Percentiles rank a stretch among this genome's conserved stretches.
These are phyloP conservation scores for Lophura nycthemera DNA, from an alignment of 2,113 vertebrate species.

Conservation along the genomic window DNA sequence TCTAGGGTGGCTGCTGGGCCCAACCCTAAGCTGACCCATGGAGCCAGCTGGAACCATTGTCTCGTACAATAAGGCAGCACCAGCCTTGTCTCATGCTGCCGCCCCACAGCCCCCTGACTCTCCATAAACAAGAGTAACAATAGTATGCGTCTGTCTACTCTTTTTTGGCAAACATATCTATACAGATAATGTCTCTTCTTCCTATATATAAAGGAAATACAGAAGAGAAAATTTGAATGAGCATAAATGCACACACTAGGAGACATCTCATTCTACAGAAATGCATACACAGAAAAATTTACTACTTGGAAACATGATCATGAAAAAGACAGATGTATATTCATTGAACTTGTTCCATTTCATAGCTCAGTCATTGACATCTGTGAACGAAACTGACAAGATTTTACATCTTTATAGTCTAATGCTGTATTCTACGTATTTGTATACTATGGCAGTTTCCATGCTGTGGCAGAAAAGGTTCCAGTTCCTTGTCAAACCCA, in stretches of 20 bases:
- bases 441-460: neutral
- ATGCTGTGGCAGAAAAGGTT: neutral
- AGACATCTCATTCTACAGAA: neutral
- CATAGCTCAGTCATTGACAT: neutral
- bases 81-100: rapidly evolving
- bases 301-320: neutral
- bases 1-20: rapidly evolving
- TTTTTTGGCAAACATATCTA: neutral
- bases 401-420: neutral
- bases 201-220: neutral
- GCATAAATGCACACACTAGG: neutral
- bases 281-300: neutral
- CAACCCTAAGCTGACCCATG: rapidly evolving
- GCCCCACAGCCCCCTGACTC: neutral
- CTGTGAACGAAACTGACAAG: neutral
- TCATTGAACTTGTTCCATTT: neutral
- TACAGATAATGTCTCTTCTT: neutral
- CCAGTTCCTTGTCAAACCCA: neutral
- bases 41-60: neutral
- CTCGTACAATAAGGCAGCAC: rapidly evolving
- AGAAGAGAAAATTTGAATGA: neutral
- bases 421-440: neutral
- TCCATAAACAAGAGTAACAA: rapidly evolving
- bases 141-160: neutral
- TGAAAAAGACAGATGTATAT: neutral